Base-by-base conservation (phyloP, 1,140 invertebrate genomes). In the Parapsyche elsis region DNA sequence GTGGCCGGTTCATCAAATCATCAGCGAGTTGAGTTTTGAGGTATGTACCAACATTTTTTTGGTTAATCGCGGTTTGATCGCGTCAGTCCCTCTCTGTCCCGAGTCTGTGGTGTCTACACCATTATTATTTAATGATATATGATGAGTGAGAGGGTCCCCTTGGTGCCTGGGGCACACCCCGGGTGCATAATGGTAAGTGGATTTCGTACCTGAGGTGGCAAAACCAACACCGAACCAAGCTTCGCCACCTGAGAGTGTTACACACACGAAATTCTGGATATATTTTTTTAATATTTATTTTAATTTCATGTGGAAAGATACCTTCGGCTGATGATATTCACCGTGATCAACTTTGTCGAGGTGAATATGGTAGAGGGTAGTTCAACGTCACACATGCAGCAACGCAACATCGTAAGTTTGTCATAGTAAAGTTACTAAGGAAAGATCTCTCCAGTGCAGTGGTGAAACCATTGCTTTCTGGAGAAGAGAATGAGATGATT, bases 71-170 rank as follows among this genome's bases (percentile, higher is more conserved):
- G 21, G 64, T 67, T 67, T 67, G 64, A 67, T 67, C 64, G 64
- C 64, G 23, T 67, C 24, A 24, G 64, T 67, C 49, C 49, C 12
- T 53, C 49, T 53, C 49, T 23, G 16, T 10, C 9, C 64, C 9
- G 21, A 12, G 64, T 67, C 64, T 21, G 64, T 26, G n/a, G n/a
- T 67, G 64, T 73, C 71, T 77, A 77, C 75, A 77, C 59, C 59
- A 77, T 77, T 67, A 77, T 77, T 77, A 77, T 77, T 77, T 77
- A 77, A 77, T 77, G 75, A 77, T 77, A 77, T 77, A 77, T 59
- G 75, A 23, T 67, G 49, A 12, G 12, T 53, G 12, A 12, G 24
- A 44, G 44, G 12, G 10, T 5, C 45, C 26, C 26, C 67, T 7
- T 26, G 14, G 16, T 2, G 49, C 74, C 74, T n/a, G 12, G 23